Base-by-base conservation (phyloP, 2,888 invertebrate genomes). In the Ophioninae sp. region DNA sequence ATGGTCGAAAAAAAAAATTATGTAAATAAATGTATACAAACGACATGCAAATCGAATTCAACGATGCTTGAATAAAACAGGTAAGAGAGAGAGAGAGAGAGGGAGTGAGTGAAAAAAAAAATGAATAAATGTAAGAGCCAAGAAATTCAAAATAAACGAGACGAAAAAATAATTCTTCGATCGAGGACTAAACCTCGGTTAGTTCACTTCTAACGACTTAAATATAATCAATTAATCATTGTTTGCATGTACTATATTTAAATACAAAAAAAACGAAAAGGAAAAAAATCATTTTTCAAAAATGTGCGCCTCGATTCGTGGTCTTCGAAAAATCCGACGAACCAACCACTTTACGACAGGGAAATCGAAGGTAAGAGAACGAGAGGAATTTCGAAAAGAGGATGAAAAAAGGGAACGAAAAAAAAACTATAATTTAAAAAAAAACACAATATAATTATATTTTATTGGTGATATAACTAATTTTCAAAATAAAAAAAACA, bases 11-110 rank as follows among this genome's bases (percentile, higher is more conserved):
- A 87, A 86, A 88, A 87, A 88, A 88, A 88, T 88, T 87, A 89
- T 90, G 90, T 90, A 90, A 81, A 90, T 90, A 90, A 82, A 69
- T 90, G 89, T 90, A 88, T 87, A 89, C 88, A 87, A 78, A 87
- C 85, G 62, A 84, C 7, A 17, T 21, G 59, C 83, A 87, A 87
- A 88, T 89, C 88, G 88, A 90, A 81, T 88, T 87, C 79, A 85
- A 79, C 87, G 88, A 87, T 88, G 89, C 87, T 89, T 85, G 80
- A 85, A 84, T 50, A 50, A 17, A 50, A 13, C 13, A 50, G 17
- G 17, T 50, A 13, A 50, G 50, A 17, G 50, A 17, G 50, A 2
- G 50, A 17, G 50, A 17, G 50, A 50, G 50, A 17, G 50, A 50
- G 50, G 0, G 50, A 50, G 17, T 5, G 50, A 50, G 13, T 6